A percentile compares a stretch with the other conserved stretches of the same genome.
Conservation (phyloP, 2,888 invertebrate genomes). For the Aphidoletes aphidimyza region DNA sequence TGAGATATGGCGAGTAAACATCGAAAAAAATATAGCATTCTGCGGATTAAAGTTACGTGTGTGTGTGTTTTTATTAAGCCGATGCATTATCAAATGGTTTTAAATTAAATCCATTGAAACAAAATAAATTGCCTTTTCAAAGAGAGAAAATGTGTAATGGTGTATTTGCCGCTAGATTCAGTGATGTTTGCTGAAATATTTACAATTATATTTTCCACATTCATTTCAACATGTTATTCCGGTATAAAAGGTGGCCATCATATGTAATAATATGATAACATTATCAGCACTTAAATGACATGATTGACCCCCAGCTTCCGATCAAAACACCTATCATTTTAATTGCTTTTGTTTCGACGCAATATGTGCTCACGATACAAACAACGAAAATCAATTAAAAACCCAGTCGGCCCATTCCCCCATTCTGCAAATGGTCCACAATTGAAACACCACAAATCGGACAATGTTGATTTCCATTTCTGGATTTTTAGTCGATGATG, state of each 20-base stretch:
- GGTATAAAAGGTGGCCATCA: background rate
- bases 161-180: too few relatives aligned
- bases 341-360: background rate
- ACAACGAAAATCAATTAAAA: conserved; percentile 48
- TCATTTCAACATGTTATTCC: too few relatives aligned
- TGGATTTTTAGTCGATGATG: background rate
- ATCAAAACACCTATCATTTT: too few relatives aligned
- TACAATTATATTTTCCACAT: too few relatives aligned
- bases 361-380: too few relatives aligned
- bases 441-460: too few relatives aligned
- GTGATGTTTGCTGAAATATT: too few relatives aligned
- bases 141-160: too few relatives aligned
- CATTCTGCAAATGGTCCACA: too few relatives aligned
- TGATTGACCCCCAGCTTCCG: background rate
- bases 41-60: background rate
- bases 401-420: background rate
- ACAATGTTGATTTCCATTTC: background rate
- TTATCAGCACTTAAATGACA: background rate
- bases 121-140: background rate
- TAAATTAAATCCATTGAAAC: conserved; percentile 7
- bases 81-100: background rate
- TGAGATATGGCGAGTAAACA: too few relatives aligned
- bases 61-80: too few relatives aligned
- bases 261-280: background rate
- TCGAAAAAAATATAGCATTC: too few relatives aligned